Evolutionary conservation across 2,888 invertebrate genomes (phyloP), one percentile per base, ranked within the genome.

Genomic region (Drosophila putrida): DNA sequence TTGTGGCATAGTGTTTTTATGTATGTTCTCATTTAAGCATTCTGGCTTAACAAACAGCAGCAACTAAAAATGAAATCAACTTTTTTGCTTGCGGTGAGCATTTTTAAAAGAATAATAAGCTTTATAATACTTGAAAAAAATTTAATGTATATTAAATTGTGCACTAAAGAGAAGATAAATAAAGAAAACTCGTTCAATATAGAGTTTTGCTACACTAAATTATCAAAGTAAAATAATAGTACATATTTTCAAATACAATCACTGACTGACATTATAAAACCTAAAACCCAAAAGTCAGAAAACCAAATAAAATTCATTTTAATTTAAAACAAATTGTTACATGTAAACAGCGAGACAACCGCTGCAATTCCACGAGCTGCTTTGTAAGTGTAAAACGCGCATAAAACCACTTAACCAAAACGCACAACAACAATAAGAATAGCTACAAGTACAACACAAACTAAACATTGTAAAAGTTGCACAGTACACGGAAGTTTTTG

Each of bases 341-440:
- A 67, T 65, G 70, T 64, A 55, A 71, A 60, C 62, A 41, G 49
- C 39, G 27, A 51, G 67, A 49, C 44, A 62, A 60, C 47, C 49
- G n/a, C 49, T 62, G 47, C 28, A 60, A 47, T 43, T 59, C 38
- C 13, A 25, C 13, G 4, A 76, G 47, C 28, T 55, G 39, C 35
- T 50, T 39, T 15, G 11, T 9, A 65, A 64, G 63, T 77, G 54
- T 25, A 44, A 61, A 70, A 76, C 35, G 59, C 63, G 65, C 41
- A 63, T 59, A 43, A 60, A 87, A 78, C 84, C 81, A 83, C 87
- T 80, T 63, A 63, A 62, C 75, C 67, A 43, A 78, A 75, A 59
- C 58, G 46, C 31, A 41, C 58, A 75, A 63, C 53, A 65, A 28
- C 59, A 62, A 39, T 27, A 61, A 46, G 33, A 75, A 70, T 44